Base-by-base conservation (phyloP, 2,888 invertebrate species). In the Graphium colonna region DNA sequence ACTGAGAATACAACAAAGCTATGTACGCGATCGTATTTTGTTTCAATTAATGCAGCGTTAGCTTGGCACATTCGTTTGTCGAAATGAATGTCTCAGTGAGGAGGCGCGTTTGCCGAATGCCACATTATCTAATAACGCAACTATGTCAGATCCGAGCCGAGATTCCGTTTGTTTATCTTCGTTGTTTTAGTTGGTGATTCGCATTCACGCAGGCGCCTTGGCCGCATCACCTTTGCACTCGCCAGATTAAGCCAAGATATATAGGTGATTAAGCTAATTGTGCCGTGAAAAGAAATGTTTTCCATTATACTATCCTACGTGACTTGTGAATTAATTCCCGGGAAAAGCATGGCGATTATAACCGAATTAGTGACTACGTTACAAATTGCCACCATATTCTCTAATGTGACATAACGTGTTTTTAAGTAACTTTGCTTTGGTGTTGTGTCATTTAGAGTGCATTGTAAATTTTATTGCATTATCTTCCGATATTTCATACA, bases 121-220 rank as follows among this genome's bases (percentile, higher is more conserved):
- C 13, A 45, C 47, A 51, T 62, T 62, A 61, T 63, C 60, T 61
- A 57, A 63, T 59, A 66, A 61, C 56, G 59, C 59, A 61, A 55
- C 58, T 58, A 56, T 60, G 62, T 63, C 61, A 62, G 60, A 60
- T 60, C 57, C 59, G 52, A 51, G 55, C 44, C 40, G 55, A 57
- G 63, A 63, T 62, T 63, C 60, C 62, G 62, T 62, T 60, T 58
- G 63, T 63, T 63, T 62, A 60, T 60, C 61, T 65, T 60, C 60
- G 64, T 62, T 62, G 57, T 61, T 59, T 60, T 49, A 60, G 48
- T 58, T 58, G 52, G 59, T 59, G 59, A 65, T 67, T 68, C 60
- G 62, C 63, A 64, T 65, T 65, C 63, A 61, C 58, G 57, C 56
- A 60, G 52, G 56, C 50, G 56, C 55, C 44, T 48, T 56, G 54